Conservation (phyloP, 1,140 invertebrate genomes). For the Panagrolaimus sp. region DNA sequence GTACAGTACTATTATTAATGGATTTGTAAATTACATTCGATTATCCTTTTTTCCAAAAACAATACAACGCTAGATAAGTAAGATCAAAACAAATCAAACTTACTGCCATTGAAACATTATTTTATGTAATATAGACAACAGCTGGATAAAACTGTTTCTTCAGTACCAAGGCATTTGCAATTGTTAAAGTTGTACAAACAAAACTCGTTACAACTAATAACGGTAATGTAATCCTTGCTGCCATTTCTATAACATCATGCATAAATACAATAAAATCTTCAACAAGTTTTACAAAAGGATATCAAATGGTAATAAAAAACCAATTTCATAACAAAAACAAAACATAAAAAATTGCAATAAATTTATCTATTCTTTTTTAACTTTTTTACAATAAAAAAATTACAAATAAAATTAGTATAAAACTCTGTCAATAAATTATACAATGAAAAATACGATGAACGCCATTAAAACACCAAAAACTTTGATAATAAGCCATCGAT, state of each 20-base stretch:
- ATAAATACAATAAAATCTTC: not conserved
- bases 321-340: not conserved
- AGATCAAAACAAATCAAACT: no score
- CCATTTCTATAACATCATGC: constrained; percentile 8
- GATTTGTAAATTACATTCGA: no score
- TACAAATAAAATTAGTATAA: not conserved
- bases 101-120: constrained; percentile 97
- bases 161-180: constrained; percentile 95
- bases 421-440: constrained; percentile 72
- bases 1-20: no score
- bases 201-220: constrained; percentile 63
- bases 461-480: constrained; percentile 95
- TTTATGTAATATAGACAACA: constrained; percentile 98
- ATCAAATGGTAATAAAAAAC: not conserved
- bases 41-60: no score
- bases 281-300: not conserved
- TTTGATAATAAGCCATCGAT: constrained; percentile 98
- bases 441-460: constrained; percentile 97
- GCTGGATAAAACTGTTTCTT: constrained; percentile 99
- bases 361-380: not conserved
- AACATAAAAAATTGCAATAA: not conserved
- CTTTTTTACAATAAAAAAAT: not conserved
- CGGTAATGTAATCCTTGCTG: constrained; percentile 26
- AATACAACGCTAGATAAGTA: no score
- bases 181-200: constrained; percentile 75